Base-by-base conservation (phyloP, 1,140 invertebrate species). In the Eufriesea mexicana region DNA sequence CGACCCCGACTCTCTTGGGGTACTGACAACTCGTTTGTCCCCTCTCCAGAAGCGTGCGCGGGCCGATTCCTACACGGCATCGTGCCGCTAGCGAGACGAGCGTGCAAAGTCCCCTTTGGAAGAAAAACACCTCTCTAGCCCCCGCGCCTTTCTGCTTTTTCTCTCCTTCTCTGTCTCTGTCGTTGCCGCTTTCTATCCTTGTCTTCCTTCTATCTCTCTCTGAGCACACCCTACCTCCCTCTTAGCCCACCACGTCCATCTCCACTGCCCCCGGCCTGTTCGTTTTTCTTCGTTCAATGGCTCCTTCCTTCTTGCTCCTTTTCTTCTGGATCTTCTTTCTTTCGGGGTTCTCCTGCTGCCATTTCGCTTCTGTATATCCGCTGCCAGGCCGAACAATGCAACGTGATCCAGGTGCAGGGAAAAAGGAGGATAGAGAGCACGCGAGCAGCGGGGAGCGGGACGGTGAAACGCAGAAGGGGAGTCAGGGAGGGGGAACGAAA, bases 91-190 rank as follows among this genome's bases (percentile, higher is more conserved):
- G 67, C 77, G 77, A 90, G 84, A 90, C 87, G 85, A 89, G 81
- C 86, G 90, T 90, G 88, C 90, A 87, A 90, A 90, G 78, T 89
- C 72, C 87, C 84, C 79, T 83, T 88, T 79, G 80, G 72, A 90
- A 90, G 89, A 90, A 90, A 90, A 90, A 90, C 89, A 90, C 76
- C 83, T 84, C 80, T 85, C 55, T 79, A 74, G 45, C 64, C 83
- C 70, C 72, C 57, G 47, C 62, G 14, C 84, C 54, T 78, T 77
- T 57, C 59, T 42, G 45, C 79, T 28, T 62, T 81, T 82, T 79
- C 35, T 28, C 49, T 61, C 49, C 25, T 42, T 14, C 25, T 84
- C 66, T 78, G n/a, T n/a, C 42, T 68, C 42, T 45, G 23, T 64
- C 71, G 23, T 4, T 47, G 14, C 35, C 16, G 12, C 1, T 45